Base-by-base conservation (phyloP, 2,113 vertebrate genomes). In the Engraulis encrasicolus region DNA sequence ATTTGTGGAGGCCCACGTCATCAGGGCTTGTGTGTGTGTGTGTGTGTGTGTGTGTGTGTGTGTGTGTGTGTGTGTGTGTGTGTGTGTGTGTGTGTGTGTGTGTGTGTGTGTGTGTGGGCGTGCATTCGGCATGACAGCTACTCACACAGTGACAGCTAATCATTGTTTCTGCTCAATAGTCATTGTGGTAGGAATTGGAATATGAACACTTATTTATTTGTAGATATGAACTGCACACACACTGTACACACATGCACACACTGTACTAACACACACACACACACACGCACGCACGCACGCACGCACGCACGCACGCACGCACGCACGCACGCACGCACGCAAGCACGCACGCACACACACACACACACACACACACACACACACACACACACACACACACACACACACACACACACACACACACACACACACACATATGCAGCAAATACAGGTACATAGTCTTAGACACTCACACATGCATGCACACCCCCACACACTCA, bases 161-260 rank as follows among this genome's bases (percentile, higher is more conserved):
- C 54, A 58, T 23, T 58, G 20, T 2, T 20, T 58, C n/a, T 58
- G 54, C 54, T n/a, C 20, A 58, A 58, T 58, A 58, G 19, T 7
- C 19, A 23, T 23, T 20, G 19, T 58, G 54, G 6, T 58, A 20
- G 54, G 19, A n/a, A 58, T 23, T 20, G n/a, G 6, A 58, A 9
- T 58, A 58, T 23, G n/a, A 58, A 6, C 54, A 58, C 54, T n/a
- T 58, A 17, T 50, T 58, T 20, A 58, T 58, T 6, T 58, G 6
- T 58, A 20, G 19, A 58, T 45, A 3, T 45, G 40, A 3, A 45
- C 40, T 45, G n/a, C 15, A 40, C 78, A 78, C 71, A 54, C 54
- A 66, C 34, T 40, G 87, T 78, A 81, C 82, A 50, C 48, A 71
- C 40, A 61, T 77, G 14, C 20, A 80, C 23, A 23, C 79, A 83